Evolutionary conservation across 2,113 vertebrate species (phyloP).

Genomic region (Sprattus sprattus): DNA sequence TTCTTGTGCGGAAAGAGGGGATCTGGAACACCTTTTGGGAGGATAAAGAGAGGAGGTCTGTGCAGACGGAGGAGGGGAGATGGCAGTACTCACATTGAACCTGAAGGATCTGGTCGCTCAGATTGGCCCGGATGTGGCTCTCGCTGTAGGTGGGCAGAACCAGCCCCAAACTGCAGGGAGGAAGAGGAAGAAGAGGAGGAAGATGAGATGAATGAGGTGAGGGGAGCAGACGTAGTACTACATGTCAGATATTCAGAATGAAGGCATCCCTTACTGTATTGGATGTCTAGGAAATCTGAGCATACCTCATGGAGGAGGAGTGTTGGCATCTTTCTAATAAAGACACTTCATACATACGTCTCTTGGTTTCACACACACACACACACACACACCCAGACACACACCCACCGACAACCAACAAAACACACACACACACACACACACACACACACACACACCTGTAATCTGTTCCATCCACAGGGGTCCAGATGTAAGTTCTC

Average conservation of each 20-base stretch:
- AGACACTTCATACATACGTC: not conserved
- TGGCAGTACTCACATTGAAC: slow-evolving; percentile 96
- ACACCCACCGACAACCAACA: no score
- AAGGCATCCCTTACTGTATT: not conserved
- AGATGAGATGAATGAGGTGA: not conserved
- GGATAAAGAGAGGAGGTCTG: slow-evolving; percentile 34
- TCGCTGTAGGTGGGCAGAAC: slow-evolving; percentile 94
- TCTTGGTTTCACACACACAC: not conserved
- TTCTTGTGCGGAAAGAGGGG: not conserved
- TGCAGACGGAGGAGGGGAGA: not conserved
- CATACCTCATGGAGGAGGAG: not conserved
- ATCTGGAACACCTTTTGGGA: slow-evolving; percentile 8
- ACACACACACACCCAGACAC: not conserved
- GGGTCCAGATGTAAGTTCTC: slow-evolving; percentile 93
- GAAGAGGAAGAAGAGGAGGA: not conserved
- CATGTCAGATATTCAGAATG: not conserved
- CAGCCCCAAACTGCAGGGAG: slow-evolving; percentile 84
- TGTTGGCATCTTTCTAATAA: not conserved
- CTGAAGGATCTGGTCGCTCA: slow-evolving; percentile 99
- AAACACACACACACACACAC: not conserved
- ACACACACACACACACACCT: slow-evolving; percentile 70
- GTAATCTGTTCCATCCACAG: slow-evolving; percentile 95
- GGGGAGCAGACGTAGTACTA: no score
- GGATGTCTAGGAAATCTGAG: not conserved
- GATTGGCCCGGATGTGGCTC: slow-evolving; percentile 96